Evolutionary conservation across 1,140 invertebrate genomes (phyloP).

Genomic region (Patella vulgata): DNA sequence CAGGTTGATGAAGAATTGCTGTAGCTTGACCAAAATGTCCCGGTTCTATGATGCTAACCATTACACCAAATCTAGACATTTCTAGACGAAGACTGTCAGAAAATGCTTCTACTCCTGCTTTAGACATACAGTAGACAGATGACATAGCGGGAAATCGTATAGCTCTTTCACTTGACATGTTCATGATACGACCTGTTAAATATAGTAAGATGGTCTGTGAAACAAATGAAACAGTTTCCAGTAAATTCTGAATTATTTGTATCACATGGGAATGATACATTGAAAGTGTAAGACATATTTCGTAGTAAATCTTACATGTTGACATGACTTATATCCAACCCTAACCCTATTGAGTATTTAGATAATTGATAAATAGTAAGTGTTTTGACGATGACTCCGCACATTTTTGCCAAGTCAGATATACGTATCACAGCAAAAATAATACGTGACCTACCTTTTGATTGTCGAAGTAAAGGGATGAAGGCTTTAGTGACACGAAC

Average conservation of each 20-base stretch:
- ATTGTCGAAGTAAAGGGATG: conserved; percentile 76
- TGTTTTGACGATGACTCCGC: too few species aligned
- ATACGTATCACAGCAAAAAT: too few species aligned
- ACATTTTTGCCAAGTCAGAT: too few species aligned
- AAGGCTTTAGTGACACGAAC: conserved; percentile 80
- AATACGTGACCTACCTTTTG: conserved; percentile 68
- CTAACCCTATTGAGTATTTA: too few species aligned
- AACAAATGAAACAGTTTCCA: neutral
- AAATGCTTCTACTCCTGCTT: conserved; percentile 75
- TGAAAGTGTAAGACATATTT: neutral
- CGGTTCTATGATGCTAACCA: conserved; percentile 57
- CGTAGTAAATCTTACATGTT: too few species aligned
- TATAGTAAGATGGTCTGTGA: too few species aligned
- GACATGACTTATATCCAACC: too few species aligned
- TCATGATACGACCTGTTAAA: conserved; percentile 74
- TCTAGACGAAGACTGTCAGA: conserved; percentile 55
- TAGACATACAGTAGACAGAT: conserved; percentile 80
- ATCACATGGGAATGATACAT: neutral
- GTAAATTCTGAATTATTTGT: neutral
- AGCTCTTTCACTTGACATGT: conserved; percentile 84
- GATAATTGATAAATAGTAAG: too few species aligned
- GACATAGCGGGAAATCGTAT: conserved; percentile 76
- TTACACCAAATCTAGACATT: conserved; percentile 55
- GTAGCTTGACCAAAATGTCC: conserved; percentile 62
- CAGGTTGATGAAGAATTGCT: conserved; percentile 23